Evolutionary conservation across 2,888 invertebrate genomes (phyloP).

Genomic region (Pollenia labialis): DNA sequence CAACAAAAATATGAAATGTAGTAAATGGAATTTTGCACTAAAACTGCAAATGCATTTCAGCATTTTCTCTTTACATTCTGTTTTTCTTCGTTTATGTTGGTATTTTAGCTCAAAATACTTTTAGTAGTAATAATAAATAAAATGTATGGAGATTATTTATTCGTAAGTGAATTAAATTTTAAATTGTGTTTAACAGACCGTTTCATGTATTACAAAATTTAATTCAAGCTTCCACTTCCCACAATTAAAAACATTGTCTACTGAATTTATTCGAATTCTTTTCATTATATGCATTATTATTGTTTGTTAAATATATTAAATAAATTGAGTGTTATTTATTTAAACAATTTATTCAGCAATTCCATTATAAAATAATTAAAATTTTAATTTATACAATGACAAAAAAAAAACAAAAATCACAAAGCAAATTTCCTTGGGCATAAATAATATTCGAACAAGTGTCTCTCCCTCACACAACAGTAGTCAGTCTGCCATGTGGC

Average conservation of each 20-base stretch:
- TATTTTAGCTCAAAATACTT: constrained; percentile 18
- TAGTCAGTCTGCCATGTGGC: constrained; percentile 4
- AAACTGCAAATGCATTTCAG: constrained; percentile 55
- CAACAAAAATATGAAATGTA: constrained; percentile 25
- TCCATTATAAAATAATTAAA: constrained; percentile 35
- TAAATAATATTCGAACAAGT: constrained; percentile 10
- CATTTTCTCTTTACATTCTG: background rate
- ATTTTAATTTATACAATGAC: constrained; percentile 18
- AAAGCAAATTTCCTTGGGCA: background rate
- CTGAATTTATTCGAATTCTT: background rate
- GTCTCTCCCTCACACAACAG: background rate
- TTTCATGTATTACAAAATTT: constrained; percentile 11
- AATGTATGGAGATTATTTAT: constrained; percentile 3
- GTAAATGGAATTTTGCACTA: constrained; percentile 41
- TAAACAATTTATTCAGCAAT: background rate
- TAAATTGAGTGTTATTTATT: constrained; percentile 2
- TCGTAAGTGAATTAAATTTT: constrained; percentile 26
- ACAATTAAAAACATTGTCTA: constrained; percentile 22
- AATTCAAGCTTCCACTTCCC: constrained; percentile 1
- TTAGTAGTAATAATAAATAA: constrained; percentile 11
- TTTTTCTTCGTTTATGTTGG: background rate
- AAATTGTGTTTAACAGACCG: constrained; percentile 39
- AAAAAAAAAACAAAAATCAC: background rate
- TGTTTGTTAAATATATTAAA: background rate
- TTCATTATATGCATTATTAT: background rate